These are phyloP conservation scores for Drosophila repletoides DNA, from an alignment of 1,140 invertebrate species.

Conservation along the genomic window DNA sequence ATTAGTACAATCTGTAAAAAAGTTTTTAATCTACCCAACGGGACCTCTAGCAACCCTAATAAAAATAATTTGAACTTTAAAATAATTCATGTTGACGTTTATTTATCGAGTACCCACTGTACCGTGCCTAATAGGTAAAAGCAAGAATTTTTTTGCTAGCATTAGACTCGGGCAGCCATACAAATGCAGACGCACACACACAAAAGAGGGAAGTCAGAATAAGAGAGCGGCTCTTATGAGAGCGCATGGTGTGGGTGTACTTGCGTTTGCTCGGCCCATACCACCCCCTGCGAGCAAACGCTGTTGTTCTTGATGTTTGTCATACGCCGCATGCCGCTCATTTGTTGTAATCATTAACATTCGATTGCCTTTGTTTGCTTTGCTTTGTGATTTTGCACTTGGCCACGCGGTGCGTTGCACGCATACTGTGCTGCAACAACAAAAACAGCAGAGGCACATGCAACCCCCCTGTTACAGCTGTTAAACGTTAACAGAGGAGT, in stretches of 20 bases:
- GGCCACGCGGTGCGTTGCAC: conserved; percentile 30
- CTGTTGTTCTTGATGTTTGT: conserved; percentile 31
- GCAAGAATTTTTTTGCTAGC: background rate
- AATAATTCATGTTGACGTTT: too few species aligned
- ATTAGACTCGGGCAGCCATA: conserved; percentile 28
- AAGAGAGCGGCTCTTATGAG: background rate
- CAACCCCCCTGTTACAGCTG: conserved; percentile 23
- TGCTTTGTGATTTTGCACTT: conserved; percentile 45
- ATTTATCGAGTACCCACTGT: too few species aligned
- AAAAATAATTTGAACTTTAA: too few species aligned
- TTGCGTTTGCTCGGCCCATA: conserved; percentile 1
- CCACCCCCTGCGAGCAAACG: conserved; percentile 7
- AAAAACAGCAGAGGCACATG: conserved; percentile 4
- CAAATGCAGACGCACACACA: conserved; percentile 2
- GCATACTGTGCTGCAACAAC: conserved; percentile 16
- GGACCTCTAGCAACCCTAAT: too few species aligned
- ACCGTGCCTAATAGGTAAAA: background rate
- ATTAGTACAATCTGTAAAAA: too few species aligned
- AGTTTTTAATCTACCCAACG: too few species aligned
- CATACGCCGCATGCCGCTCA: conserved; percentile 33
- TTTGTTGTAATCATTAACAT: conserved; percentile 47
- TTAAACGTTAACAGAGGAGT: conserved; percentile 15
- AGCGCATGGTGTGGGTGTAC: conserved; percentile 28
- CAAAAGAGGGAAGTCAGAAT: background rate
- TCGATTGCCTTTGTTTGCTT: conserved; percentile 44